These are phyloP conservation scores for Dendrolimus houi DNA, from an alignment of 2,888 invertebrate genomes.

Conservation along the genomic window DNA sequence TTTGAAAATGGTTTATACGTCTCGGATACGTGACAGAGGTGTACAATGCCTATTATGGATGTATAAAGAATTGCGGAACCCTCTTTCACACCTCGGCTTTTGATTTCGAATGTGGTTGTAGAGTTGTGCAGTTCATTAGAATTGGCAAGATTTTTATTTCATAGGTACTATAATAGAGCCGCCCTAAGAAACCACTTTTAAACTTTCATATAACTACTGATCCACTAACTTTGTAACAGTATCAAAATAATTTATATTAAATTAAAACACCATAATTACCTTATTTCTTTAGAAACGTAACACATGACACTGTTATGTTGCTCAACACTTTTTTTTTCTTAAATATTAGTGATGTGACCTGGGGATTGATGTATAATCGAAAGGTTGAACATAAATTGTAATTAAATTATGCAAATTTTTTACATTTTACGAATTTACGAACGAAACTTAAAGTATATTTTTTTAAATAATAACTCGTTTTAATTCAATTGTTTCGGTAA, in stretches of 20 bases:
- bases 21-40: background rate
- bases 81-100: background rate
- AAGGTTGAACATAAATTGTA: background rate
- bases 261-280: too few species aligned
- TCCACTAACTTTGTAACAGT: too few species aligned
- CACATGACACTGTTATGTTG: constrained; percentile 5
- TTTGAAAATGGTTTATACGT: background rate
- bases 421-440: too few species aligned
- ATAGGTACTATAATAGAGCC: background rate
- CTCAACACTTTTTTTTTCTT: too few species aligned
- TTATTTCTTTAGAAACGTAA: too few species aligned
- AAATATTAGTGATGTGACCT: too few species aligned
- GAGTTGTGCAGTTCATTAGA: background rate
- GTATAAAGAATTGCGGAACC: background rate
- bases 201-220: too few species aligned
- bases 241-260: background rate
- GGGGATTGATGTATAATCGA: constrained; percentile 7
- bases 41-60: constrained; percentile 1
- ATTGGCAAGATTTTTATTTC: background rate
- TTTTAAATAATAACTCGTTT: too few species aligned
- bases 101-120: background rate
- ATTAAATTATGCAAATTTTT: too few species aligned
- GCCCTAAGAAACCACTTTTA: background rate
- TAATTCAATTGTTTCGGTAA: too few species aligned
- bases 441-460: too few species aligned